phyloP scores from a whole-genome alignment of 2,888 invertebrate genomes.

The Acronicta alni region DNA sequence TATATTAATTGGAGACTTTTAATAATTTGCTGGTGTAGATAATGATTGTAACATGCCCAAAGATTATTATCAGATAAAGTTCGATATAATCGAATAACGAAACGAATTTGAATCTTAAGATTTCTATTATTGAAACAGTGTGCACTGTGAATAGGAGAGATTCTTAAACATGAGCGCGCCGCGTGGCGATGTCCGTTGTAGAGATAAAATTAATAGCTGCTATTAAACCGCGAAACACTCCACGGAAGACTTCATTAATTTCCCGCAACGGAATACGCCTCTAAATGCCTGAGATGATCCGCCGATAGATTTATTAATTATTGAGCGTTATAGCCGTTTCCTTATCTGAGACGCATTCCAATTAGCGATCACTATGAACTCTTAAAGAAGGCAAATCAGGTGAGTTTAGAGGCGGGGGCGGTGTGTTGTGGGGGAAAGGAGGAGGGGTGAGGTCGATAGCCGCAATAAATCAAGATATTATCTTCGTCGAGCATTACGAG shows the following conservation, averaged over 20 bases:
- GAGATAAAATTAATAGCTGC: constrained; percentile 87
- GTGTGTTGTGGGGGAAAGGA: constrained; percentile 44
- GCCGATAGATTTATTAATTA: constrained; percentile 86
- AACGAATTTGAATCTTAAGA: constrained; percentile 48
- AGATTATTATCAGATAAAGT: constrained; percentile 29
- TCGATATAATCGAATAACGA: constrained; percentile 38
- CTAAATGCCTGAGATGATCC: constrained; percentile 78
- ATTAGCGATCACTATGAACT: constrained; percentile 47
- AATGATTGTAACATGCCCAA: constrained; percentile 26
- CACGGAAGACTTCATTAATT: constrained; percentile 88
- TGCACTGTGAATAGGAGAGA: constrained; percentile 63
- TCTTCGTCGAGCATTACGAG: constrained; percentile 80
- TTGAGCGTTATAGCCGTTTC: constrained; percentile 70
- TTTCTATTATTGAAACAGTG: constrained; percentile 63
- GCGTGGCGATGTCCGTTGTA: constrained; percentile 74
- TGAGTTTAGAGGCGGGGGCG: constrained; percentile 60
- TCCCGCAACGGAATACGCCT: constrained; percentile 81
- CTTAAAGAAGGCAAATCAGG: constrained; percentile 60
- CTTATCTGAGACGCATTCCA: constrained; percentile 59
- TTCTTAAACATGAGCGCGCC: constrained; percentile 49
- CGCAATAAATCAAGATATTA: constrained; percentile 87
- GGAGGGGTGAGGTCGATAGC: constrained; percentile 74
- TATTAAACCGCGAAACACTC: constrained; percentile 86
- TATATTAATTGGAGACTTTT: constrained; percentile 18
- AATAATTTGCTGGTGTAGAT: constrained; percentile 23